phyloP scores from a whole-genome alignment of 35 echinoderm and acorn worm species.

The Lytechinus variegatus region DNA sequence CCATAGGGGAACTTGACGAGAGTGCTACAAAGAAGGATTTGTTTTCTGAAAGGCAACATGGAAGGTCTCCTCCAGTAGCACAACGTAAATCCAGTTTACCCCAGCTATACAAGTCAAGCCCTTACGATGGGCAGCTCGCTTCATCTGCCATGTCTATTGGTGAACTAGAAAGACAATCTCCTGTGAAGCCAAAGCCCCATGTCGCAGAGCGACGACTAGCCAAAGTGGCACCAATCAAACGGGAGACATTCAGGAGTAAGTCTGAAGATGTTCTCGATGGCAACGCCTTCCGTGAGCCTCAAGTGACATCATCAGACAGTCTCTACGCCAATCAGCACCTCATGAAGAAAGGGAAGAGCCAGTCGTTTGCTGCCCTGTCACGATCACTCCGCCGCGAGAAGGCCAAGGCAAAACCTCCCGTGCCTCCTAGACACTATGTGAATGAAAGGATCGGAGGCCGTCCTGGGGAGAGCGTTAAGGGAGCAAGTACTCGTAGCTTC shows the following conservation, averaged over 20 bases:
- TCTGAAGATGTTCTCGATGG: conserved; percentile 7
- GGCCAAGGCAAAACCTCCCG: conserved; percentile 7
- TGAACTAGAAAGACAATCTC: background rate
- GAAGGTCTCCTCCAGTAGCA: background rate
- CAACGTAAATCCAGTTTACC: background rate
- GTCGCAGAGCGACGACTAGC: background rate
- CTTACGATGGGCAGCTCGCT: background rate
- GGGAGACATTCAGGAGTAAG: conserved; percentile 22
- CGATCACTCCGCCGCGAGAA: conserved; percentile 29
- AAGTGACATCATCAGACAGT: background rate
- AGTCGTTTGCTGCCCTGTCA: conserved; percentile 30
- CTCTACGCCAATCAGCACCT: conserved; percentile 34
- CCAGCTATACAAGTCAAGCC: conserved; percentile 2
- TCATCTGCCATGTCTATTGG: background rate
- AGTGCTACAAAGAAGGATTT: background rate
- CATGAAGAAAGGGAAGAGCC: conserved; percentile 47
- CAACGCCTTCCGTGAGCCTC: background rate
- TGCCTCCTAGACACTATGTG: background rate
- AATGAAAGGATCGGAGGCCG: conserved; percentile 34
- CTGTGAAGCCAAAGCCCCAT: background rate
- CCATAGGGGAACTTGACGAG: background rate
- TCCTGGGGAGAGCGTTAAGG: background rate
- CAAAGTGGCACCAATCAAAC: conserved; percentile 21
- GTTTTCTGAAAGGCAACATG: background rate
- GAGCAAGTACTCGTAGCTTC: background rate